These are phyloP conservation scores for Stylophora pistillata DNA, from an alignment of 64 coral and sea anemone species.

Conservation along the genomic window DNA sequence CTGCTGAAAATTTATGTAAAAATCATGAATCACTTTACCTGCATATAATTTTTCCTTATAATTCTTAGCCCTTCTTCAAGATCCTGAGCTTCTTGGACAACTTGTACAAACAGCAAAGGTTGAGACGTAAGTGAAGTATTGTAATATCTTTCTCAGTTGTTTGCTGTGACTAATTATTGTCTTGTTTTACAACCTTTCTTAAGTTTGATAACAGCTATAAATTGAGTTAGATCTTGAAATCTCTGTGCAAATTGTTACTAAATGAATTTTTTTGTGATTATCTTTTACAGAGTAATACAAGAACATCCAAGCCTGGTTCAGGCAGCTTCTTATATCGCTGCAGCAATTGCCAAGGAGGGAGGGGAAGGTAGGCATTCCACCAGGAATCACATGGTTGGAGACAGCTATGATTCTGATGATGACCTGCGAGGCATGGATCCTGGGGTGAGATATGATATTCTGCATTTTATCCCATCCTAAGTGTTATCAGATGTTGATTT, in stretches of 20 bases:
- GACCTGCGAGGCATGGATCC: slow-evolving; percentile 79
- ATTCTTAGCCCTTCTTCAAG: slow-evolving; percentile 71
- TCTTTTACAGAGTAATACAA: slow-evolving; percentile 63
- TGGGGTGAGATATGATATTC: slow-evolving; percentile 57
- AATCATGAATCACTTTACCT: background rate
- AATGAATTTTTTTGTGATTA: background rate
- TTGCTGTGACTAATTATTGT: no score
- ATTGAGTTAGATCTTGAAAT: background rate
- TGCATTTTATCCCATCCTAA: background rate
- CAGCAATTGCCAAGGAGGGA: slow-evolving; percentile 76
- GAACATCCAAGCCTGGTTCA: slow-evolving; percentile 86
- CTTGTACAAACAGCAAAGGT: slow-evolving; percentile 89
- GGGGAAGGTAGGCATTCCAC: background rate
- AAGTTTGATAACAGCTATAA: background rate
- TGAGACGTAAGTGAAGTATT: slow-evolving; percentile 64
- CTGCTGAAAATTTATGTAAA: no score
- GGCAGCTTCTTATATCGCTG: slow-evolving; percentile 90
- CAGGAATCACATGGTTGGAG: slow-evolving; percentile 11
- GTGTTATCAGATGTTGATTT: background rate
- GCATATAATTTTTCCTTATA: background rate
- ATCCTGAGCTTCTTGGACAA: slow-evolving; percentile 87
- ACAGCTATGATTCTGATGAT: slow-evolving; percentile 76
- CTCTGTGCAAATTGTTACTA: background rate
- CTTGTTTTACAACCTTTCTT: no score
- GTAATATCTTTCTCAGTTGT: background rate